phyloP scores from a whole-genome alignment of 2,888 invertebrate species.

The Branchellion lobata region DNA sequence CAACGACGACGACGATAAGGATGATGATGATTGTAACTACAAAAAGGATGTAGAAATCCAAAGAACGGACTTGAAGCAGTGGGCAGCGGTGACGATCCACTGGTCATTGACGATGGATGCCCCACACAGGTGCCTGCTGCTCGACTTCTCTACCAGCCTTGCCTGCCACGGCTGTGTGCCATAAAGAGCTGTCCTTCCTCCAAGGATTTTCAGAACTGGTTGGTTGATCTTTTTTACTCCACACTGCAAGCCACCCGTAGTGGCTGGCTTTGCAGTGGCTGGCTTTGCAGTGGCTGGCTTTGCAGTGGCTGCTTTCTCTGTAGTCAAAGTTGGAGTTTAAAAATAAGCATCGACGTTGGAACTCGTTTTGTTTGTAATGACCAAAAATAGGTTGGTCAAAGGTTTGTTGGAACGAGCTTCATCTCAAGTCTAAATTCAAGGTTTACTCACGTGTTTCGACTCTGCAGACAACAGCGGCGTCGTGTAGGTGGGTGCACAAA shows the following conservation, averaged over 20 bases:
- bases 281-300: background rate
- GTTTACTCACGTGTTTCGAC: no score
- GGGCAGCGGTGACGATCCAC: conserved; percentile 60
- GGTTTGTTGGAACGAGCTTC: no score
- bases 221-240: conserved; percentile 50
- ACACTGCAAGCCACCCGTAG: conserved; percentile 44
- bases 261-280: background rate
- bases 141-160: conserved; percentile 51
- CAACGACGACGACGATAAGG: background rate
- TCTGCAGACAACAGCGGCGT: conserved; percentile 69
- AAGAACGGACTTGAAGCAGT: conserved; percentile 59
- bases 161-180: conserved; percentile 60
- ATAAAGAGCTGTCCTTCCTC: conserved; percentile 55
- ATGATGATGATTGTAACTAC: background rate
- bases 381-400: no score
- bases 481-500: conserved; percentile 75
- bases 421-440: no score
- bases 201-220: conserved; percentile 52
- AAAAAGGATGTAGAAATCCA: no score
- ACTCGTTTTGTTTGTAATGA: no score
- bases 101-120: conserved; percentile 55
- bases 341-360: background rate
- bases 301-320: no score
- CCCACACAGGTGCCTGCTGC: conserved; percentile 56
- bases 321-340: background rate